Evolutionary conservation across 2,888 invertebrate genomes (phyloP), one percentile per base, ranked within the genome.

Genomic region (Ophioninae sp.): DNA sequence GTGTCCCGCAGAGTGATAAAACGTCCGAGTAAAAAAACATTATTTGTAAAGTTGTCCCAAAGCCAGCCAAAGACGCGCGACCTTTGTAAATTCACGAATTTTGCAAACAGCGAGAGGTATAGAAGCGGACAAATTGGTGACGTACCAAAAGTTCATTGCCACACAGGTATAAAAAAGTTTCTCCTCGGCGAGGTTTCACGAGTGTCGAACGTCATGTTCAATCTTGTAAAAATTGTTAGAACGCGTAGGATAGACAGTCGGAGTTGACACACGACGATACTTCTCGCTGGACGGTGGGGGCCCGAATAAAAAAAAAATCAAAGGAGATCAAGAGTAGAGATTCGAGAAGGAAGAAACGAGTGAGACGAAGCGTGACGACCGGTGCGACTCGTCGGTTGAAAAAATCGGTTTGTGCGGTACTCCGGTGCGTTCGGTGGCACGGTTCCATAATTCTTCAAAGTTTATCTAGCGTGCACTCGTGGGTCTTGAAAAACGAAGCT

Each of bases 231-330:
- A 68, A 78, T 74, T 64, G 75, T 77, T 80, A 22, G 69, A 65
- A 65, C 13, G 10, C 37, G 73, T 81, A n/a, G n/a, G n/a, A 83
- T 83, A 81, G 78, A 83, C 81, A 30, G 30, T 30, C 81, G 65
- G 71, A 78, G 73, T 44, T 83, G 78, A 77, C 78, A 81, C 80
- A 80, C 80, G 74, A 65, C 59, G 69, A 83, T 81, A 71, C 37
- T 74, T 78, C 51, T 65, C 81, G 74, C 69, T 81, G 81, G 68
- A 74, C 56, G 58, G 39, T 81, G n/a, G n/a, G n/a, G n/a, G n/a
- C n/a, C 30, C 61, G 6, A 64, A 7, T 59, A 59, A 58, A 39
- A 71, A 20, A 59, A 37, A 7, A 71, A 5, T 10, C 13, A 23
- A 30, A 13, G n/a, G n/a, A 59, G 20, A 56, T n/a, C 2, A 22